Evolutionary conservation across 2,797 vertebrate species (phyloP), one percentile per base, ranked within the genome.

Genomic region (Paratrypauchen microcephalus): DNA sequence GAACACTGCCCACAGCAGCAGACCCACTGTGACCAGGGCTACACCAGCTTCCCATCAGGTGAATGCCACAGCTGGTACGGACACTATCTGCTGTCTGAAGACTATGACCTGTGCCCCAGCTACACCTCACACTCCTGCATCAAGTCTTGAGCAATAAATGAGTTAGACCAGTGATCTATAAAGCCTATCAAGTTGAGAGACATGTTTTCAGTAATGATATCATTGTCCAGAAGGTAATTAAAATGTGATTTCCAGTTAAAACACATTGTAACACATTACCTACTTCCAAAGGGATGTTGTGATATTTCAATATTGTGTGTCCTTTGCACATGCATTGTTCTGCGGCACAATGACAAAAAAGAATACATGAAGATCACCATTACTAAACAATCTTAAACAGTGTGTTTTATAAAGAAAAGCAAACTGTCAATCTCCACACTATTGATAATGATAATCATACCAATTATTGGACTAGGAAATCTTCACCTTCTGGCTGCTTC

Each of bases 41-140:
- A 91, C 83, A 88, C 86, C 48, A 81, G 85, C 76, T 67, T 89
- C 4, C 79, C 54, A 50, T 86, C 67, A 64, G 75, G 68, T 73
- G 96, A 97, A 82, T 98, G 96, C 95, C 90, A 90, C 69, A 83
- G 85, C 84, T 92, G 89, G 89, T 95, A 93, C 56, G 88, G 81
- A 82, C 94, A 92, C 73, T 95, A 91, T 83, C 80, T 92, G 32
- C 90, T 90, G 68, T 91, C 92, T 71, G 93, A 85, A 32, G 91
- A 94, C 65, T 95, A 92, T 55, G 89, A 94, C 59, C 81, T 94
- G 56, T 91, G 88, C 57, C 76, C 92, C 47, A 76, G 84, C 73
- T 89, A 90, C 75, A 92, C 80, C n/a, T 92, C 92, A 74, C 71
- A 79, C 15, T 52, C 24, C 18, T 32, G 75, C 54, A 71, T 70